These are phyloP conservation scores for Motacilla alba DNA, from an alignment of 2,113 vertebrate species.

Conservation along the genomic window DNA sequence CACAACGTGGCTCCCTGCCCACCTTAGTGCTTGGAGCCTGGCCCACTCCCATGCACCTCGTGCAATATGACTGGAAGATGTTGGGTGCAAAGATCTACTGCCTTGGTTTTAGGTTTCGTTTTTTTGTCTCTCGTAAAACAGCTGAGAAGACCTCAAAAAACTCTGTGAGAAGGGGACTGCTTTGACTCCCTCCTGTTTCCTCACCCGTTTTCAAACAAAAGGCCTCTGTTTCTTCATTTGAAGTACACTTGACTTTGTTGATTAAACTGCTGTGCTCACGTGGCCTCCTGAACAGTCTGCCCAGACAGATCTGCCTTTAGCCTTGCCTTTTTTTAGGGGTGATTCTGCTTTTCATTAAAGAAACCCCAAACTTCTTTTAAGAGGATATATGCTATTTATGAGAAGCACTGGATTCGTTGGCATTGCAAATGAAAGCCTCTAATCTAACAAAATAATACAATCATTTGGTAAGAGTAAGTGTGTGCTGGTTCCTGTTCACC, in stretches of 20 bases:
- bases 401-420: neutral
- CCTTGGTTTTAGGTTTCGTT: neutral
- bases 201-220: rapidly evolving
- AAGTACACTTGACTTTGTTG: neutral
- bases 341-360: neutral
- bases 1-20: neutral
- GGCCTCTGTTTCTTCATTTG: neutral
- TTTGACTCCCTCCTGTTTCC: neutral
- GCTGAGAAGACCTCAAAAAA: neutral
- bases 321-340: neutral
- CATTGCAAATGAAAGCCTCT: neutral
- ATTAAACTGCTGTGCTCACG: rapidly evolving
- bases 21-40: neutral
- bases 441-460: neutral
- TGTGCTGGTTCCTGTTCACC: neutral
- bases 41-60: rapidly evolving
- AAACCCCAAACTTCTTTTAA: neutral
- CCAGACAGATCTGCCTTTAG: neutral
- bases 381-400: neutral
- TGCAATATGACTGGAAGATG: neutral
- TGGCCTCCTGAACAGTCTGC: neutral
- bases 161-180: neutral
- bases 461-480: neutral
- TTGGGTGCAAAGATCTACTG: neutral
- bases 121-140: neutral